Conservation (phyloP, 2,888 invertebrate genomes). For the Cataglyphis cursor region DNA sequence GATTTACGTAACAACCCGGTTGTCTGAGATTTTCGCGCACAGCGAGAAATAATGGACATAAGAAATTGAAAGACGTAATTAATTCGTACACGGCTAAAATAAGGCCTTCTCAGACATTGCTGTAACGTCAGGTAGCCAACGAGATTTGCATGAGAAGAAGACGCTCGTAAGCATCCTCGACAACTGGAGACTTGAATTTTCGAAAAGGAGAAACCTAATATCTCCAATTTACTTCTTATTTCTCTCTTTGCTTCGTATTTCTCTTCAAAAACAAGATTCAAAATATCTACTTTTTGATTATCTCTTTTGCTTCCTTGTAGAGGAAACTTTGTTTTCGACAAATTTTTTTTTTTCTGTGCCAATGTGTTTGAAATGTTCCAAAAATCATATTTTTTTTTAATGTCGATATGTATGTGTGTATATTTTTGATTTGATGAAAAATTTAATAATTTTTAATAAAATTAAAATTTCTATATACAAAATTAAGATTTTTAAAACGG, state of each 20-base stretch:
- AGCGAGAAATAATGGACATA: neutral
- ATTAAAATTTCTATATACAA: too few relatives aligned
- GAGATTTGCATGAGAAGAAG: neutral
- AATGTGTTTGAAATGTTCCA: too few relatives aligned
- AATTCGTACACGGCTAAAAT: neutral
- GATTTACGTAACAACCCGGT: conserved; percentile 13
- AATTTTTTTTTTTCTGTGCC: too few relatives aligned
- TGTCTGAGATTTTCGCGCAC: neutral
- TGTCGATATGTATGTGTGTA: too few relatives aligned
- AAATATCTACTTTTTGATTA: neutral
- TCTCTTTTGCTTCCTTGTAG: too few relatives aligned
- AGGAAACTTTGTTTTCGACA: too few relatives aligned
- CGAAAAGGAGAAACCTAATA: neutral
- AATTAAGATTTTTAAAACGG: too few relatives aligned
- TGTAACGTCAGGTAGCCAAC: neutral
- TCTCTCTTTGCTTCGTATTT: neutral
- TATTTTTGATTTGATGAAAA: too few relatives aligned
- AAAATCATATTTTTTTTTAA: too few relatives aligned
- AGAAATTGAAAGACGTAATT: conserved; percentile 9
- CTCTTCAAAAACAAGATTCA: neutral
- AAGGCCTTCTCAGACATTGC: neutral
- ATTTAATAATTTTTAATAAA: too few relatives aligned
- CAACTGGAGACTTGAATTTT: neutral
- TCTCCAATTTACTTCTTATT: neutral
- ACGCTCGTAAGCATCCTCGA: neutral